Evolutionary conservation across 2,797 vertebrate species (phyloP).

Genomic region (Coregonus ussuriensis): DNA sequence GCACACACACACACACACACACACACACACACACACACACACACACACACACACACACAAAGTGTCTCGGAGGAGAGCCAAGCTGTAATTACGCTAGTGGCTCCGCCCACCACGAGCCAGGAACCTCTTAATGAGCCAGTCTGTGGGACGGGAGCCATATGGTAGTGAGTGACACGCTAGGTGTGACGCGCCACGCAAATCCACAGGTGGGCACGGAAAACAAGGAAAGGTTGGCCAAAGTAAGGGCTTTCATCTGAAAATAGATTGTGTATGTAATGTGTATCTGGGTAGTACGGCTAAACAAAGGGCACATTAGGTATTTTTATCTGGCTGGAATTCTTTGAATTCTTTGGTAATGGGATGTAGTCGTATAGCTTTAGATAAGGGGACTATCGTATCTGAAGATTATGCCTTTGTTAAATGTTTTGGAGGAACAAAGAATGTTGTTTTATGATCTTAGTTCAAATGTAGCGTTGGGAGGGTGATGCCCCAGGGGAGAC

Average conservation of each 20-base stretch:
- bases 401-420: no score
- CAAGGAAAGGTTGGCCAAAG: background rate
- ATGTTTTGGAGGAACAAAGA: no score
- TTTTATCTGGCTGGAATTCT: no score
- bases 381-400: no score
- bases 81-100: slow-evolving; percentile 45
- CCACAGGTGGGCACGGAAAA: no score
- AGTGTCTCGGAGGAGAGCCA: slow-evolving; percentile 17
- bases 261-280: background rate
- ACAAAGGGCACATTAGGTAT: no score
- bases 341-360: no score
- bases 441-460: no score
- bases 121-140: slow-evolving; percentile 28
- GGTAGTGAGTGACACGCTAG: slow-evolving; percentile 15
- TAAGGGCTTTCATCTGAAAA: background rate
- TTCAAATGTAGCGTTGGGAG: no score
- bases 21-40: slow-evolving; percentile 3
- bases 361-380: no score
- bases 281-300: background rate
- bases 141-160: background rate
- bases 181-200: background rate
- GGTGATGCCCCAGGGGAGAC: no score
- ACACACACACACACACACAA: slow-evolving; percentile 29
- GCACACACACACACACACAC: no score
- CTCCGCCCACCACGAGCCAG: slow-evolving; percentile 21